Percentiles rank a stretch among this genome's conserved stretches.
Evolutionary conservation across 2,888 invertebrate species (phyloP).

Genomic region (Notocelia uddmanniana): DNA sequence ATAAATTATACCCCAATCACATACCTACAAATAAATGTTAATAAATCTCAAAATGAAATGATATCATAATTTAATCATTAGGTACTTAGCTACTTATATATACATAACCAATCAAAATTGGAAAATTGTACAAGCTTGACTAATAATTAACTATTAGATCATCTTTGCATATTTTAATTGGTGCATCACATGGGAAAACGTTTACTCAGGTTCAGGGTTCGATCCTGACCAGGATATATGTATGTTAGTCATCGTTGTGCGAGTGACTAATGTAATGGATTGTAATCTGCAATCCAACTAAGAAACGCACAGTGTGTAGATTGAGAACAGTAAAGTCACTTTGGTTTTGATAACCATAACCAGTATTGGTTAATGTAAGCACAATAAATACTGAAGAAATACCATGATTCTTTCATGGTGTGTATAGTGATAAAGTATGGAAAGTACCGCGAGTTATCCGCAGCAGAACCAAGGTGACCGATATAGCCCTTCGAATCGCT

Average conservation of each 20-base stretch:
- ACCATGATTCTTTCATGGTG: too few species aligned
- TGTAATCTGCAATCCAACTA: slow-evolving; percentile 27
- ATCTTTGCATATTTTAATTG: slow-evolving; percentile 51
- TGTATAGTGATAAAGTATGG: too few species aligned
- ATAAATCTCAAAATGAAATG: too few species aligned
- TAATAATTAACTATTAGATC: slow-evolving; percentile 51
- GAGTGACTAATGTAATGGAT: slow-evolving; percentile 58
- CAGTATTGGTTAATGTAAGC: not conserved
- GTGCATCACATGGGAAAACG: slow-evolving; percentile 52
- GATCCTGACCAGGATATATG: slow-evolving; percentile 60
- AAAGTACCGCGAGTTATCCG: too few species aligned
- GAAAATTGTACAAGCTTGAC: slow-evolving; percentile 11
- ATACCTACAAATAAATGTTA: not conserved
- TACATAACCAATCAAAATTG: slow-evolving; percentile 9
- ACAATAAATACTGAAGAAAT: not conserved
- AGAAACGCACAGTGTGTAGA: slow-evolving; percentile 25
- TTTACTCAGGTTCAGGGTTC: slow-evolving; percentile 54
- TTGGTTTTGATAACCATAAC: not conserved
- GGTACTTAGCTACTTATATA: too few species aligned
- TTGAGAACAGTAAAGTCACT: slow-evolving; percentile 19
- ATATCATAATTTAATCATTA: too few species aligned
- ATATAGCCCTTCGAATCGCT: too few species aligned
- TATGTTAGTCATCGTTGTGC: slow-evolving; percentile 60
- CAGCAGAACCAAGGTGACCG: too few species aligned
- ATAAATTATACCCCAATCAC: not conserved